Percentiles rank a stretch among this genome's conserved stretches.
These are phyloP conservation scores for Pandion haliaetus DNA, from an alignment of 2,113 vertebrate genomes.

Conservation along the genomic window DNA sequence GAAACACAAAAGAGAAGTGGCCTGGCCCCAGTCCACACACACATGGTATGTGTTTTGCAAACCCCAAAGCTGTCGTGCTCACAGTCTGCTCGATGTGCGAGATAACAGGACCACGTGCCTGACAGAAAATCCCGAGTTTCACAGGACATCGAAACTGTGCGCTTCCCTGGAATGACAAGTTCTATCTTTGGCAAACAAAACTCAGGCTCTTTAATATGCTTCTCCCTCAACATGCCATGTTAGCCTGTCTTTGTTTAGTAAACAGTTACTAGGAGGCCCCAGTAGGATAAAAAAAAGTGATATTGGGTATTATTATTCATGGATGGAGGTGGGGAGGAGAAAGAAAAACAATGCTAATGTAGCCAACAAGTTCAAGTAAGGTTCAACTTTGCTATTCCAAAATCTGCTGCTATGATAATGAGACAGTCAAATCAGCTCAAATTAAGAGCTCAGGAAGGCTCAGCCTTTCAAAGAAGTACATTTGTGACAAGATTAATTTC, in stretches of 20 bases:
- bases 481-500: constrained; percentile 18
- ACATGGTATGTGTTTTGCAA: background rate
- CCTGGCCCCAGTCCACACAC: background rate
- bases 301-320: background rate
- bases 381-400: constrained; percentile 20
- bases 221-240: background rate
- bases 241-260: constrained; percentile 1
- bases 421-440: constrained; percentile 40
- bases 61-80: background rate
- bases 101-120: background rate
- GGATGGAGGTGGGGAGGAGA: constrained; percentile 1
- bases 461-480: constrained; percentile 12
- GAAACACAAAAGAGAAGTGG: background rate
- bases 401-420: constrained; percentile 33
- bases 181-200: constrained; percentile 4
- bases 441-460: constrained; percentile 40
- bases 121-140: background rate
- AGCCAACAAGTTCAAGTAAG: constrained; percentile 24
- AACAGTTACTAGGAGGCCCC: constrained; percentile 8
- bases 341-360: background rate
- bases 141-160: background rate
- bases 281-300: background rate
- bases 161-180: background rate
- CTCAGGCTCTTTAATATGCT: background rate
- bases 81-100: background rate